Conservation (phyloP, 2,888 invertebrate genomes). For the Platycheirus albimanus region DNA sequence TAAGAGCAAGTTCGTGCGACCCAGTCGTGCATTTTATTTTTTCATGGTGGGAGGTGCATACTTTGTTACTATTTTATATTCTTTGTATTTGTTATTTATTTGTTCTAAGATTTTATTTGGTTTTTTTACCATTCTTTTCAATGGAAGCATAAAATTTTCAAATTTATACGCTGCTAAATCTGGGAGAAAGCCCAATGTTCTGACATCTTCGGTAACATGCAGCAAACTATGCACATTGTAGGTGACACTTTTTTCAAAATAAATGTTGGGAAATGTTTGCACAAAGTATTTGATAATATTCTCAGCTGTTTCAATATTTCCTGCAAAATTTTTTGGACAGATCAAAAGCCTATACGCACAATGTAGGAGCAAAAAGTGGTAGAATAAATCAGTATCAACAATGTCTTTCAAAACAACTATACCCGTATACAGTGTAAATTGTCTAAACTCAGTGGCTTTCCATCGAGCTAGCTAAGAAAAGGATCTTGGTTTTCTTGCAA, state of each 20-base stretch:
- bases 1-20: no score
- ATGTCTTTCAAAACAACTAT: conserved; percentile 19
- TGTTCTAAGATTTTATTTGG: conserved; percentile 36
- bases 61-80: not conserved
- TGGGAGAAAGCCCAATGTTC: conserved; percentile 38
- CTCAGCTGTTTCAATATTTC: conserved; percentile 29
- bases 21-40: not conserved
- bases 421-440: conserved; percentile 9
- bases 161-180: conserved; percentile 55
- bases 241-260: no score
- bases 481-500: not conserved
- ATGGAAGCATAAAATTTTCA: conserved; percentile 54
- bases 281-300: no score
- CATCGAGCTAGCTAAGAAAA: not conserved
- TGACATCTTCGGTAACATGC: conserved; percentile 47
- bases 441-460: not conserved
- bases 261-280: no score
- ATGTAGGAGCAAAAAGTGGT: conserved; percentile 58
- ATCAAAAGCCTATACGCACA: conserved; percentile 44
- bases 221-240: conserved; percentile 61
- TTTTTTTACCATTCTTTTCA: conserved; percentile 31
- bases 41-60: not conserved
- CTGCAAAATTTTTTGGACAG: conserved; percentile 30
- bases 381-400: conserved; percentile 47
- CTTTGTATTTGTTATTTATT: conserved; percentile 15